Conservation (phyloP, 2,797 vertebrate species). For the Urosaurus nigricauda region DNA sequence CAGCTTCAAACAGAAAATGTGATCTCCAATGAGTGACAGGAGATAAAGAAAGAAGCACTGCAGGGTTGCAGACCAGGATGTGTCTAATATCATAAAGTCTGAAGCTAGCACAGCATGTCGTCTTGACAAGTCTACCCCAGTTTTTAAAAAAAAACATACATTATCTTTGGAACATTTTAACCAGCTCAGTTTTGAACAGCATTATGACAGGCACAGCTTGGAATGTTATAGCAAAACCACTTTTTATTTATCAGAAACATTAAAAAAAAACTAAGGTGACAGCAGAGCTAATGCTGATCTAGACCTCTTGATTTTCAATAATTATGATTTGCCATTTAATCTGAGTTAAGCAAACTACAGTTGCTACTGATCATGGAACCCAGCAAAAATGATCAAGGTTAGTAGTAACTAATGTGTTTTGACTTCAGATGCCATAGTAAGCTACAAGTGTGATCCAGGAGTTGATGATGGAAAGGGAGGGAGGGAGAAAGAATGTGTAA, state of each 20-base stretch:
- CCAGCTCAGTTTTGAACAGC: not conserved
- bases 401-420: not conserved
- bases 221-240: not conserved
- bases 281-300: not conserved
- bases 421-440: not conserved
- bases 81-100: not conserved
- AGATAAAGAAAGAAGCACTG: not conserved
- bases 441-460: not conserved
- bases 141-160: not conserved
- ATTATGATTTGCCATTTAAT: not conserved
- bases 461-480: not conserved
- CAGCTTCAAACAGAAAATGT: not conserved
- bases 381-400: not conserved
- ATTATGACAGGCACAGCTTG: not conserved
- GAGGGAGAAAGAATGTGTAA: not conserved
- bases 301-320: not conserved
- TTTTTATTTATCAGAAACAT: not conserved
- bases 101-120: not conserved
- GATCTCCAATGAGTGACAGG: not conserved
- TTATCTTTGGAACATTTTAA: slow-evolving; percentile 14
- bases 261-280: not conserved
- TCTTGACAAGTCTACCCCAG: not conserved
- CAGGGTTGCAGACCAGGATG: not conserved
- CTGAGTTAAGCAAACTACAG: not conserved
- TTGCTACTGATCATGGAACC: not conserved